phyloP scores from a whole-genome alignment of 2,888 invertebrate species.

The Gymnosoma rotundatum region DNA sequence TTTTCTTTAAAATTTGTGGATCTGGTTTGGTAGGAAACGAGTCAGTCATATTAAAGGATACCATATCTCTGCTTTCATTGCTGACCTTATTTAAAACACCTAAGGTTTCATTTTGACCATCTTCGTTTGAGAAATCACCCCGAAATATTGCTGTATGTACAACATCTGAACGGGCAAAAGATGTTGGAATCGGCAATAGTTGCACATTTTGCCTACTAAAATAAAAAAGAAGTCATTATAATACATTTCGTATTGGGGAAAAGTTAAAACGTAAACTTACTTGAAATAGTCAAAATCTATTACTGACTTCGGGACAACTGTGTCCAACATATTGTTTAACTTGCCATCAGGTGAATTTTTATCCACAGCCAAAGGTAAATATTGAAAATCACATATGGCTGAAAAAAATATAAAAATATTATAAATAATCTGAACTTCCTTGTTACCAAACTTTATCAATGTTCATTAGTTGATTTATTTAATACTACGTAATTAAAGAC shows the following conservation, averaged over 20 bases:
- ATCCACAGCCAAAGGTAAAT: constrained; percentile 87
- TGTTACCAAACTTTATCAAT: too few relatives aligned
- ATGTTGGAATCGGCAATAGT: constrained; percentile 88
- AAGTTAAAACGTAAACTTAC: constrained; percentile 66
- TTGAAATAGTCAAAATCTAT: constrained; percentile 84
- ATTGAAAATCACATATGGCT: constrained; percentile 97
- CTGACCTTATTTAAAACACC: constrained; percentile 84
- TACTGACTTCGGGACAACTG: constrained; percentile 84
- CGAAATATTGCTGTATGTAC: constrained; percentile 80
- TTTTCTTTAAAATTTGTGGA: constrained; percentile 84
- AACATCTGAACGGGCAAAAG: constrained; percentile 90
- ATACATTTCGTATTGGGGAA: background rate
- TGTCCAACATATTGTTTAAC: constrained; percentile 84
- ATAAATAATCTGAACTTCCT: too few relatives aligned
- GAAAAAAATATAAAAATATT: constrained; percentile 70
- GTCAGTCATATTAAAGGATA: constrained; percentile 85
- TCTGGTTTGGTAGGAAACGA: constrained; percentile 86
- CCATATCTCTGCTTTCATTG: constrained; percentile 85
- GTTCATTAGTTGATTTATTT: too few relatives aligned
- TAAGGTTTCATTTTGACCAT: constrained; percentile 82
- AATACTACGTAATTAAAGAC: too few relatives aligned
- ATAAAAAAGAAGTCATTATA: constrained; percentile 75
- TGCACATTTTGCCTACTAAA: constrained; percentile 81
- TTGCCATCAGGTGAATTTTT: constrained; percentile 68
- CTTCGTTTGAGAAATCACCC: constrained; percentile 80